Evolutionary conservation across 2,888 invertebrate genomes (phyloP).

Genomic region (Iselma pallidipennis): DNA sequence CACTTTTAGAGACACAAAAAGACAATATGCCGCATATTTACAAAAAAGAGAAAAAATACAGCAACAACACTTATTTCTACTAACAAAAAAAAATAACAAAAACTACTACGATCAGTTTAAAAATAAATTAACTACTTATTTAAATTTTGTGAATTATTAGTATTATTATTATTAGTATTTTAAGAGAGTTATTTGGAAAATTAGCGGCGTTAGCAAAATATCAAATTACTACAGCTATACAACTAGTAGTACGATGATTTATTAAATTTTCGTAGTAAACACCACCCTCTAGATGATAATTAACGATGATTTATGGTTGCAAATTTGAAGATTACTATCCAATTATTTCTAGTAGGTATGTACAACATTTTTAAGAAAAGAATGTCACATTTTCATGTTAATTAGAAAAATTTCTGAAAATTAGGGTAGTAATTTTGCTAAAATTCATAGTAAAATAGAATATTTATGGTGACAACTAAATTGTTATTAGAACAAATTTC

Average conservation of each 20-base stretch:
- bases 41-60: no score
- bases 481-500: not conserved
- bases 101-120: not conserved
- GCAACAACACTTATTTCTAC: no score
- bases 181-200: not conserved
- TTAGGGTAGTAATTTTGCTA: not conserved
- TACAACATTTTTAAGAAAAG: not conserved
- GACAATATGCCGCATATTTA: not conserved
- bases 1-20: not conserved
- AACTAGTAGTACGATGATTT: not conserved
- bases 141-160: not conserved
- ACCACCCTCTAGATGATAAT: not conserved
- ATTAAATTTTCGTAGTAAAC: conserved; percentile 3
- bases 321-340: not conserved
- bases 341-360: not conserved
- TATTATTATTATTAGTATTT: no score
- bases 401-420: not conserved
- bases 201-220: not conserved
- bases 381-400: not conserved
- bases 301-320: not conserved
- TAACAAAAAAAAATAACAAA: not conserved
- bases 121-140: not conserved
- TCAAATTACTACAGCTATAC: not conserved
- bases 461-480: no score
- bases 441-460: not conserved